These are phyloP conservation scores for Drosophila sturtevanti DNA, from an alignment of 1,140 invertebrate genomes.

Conservation along the genomic window DNA sequence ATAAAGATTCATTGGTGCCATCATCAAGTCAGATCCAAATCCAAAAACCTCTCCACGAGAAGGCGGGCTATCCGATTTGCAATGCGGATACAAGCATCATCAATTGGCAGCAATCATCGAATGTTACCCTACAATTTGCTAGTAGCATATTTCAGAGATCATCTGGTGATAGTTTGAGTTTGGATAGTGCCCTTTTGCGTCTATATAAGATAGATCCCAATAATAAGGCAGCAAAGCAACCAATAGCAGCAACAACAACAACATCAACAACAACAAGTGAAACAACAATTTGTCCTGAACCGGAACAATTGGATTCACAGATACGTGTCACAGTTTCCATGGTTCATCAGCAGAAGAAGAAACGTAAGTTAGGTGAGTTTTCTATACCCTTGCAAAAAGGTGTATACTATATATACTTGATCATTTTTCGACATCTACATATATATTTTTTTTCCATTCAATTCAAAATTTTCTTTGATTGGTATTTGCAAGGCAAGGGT, in stretches of 20 bases:
- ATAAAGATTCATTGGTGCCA: constrained; percentile 11
- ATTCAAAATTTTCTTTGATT: not conserved
- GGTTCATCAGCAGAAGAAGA: constrained; percentile 72
- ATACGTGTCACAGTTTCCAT: constrained; percentile 78
- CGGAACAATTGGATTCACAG: constrained; percentile 57
- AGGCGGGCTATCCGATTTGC: constrained; percentile 75
- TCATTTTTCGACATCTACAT: not conserved
- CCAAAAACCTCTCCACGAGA: constrained; percentile 51
- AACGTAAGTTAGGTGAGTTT: constrained; percentile 65
- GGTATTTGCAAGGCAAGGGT: not conserved
- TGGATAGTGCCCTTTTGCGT: constrained; percentile 71
- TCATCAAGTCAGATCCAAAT: constrained; percentile 11
- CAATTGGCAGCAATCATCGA: constrained; percentile 61
- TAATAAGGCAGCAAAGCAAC: not conserved
- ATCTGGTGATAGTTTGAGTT: constrained; percentile 40
- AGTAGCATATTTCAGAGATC: constrained; percentile 57
- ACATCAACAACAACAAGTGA: too few relatives aligned
- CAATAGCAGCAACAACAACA: constrained; percentile 28
- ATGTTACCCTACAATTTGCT: constrained; percentile 70
- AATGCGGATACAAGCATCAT: constrained; percentile 57
- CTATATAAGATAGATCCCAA: constrained; percentile 76
- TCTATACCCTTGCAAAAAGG: not conserved
- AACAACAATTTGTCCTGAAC: constrained; percentile 41
- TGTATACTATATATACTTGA: not conserved
- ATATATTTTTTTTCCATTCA: not conserved